Conservation (phyloP, 2,888 invertebrate genomes). For the Drosophila prostipennis region DNA sequence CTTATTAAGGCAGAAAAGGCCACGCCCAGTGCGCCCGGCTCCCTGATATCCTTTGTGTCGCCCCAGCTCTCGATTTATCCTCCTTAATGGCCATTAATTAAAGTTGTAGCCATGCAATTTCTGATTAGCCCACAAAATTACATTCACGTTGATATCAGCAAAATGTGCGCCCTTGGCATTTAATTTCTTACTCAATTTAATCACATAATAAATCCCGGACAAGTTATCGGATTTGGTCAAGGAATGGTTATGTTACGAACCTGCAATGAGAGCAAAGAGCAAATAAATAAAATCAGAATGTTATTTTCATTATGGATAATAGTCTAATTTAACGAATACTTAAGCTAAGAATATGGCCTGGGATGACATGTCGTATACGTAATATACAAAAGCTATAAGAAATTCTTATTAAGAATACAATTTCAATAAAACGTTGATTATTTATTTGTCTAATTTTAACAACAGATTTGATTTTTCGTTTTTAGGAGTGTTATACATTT, state of each 20-base stretch:
- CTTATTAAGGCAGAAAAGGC: constrained; percentile 73
- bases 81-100: constrained; percentile 73
- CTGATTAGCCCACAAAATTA: constrained; percentile 55
- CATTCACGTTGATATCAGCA: constrained; percentile 11
- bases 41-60: neutral
- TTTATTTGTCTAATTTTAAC: no score
- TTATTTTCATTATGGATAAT: neutral
- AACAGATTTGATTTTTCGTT: no score
- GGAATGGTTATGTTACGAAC: constrained; percentile 38
- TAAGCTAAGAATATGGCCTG: neutral
- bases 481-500: no score
- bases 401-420: no score
- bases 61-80: constrained; percentile 34
- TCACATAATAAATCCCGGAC: constrained; percentile 44
- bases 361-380: neutral
- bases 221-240: constrained; percentile 45
- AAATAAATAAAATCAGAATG: constrained; percentile 50
- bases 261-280: constrained; percentile 54
- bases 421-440: no score
- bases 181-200: constrained; percentile 70
- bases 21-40: neutral
- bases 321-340: neutral
- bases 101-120: constrained; percentile 72
- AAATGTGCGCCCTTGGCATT: constrained; percentile 16
- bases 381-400: neutral